Conservation (phyloP, 2,888 invertebrate species). For the Auanema freiburgensis region DNA sequence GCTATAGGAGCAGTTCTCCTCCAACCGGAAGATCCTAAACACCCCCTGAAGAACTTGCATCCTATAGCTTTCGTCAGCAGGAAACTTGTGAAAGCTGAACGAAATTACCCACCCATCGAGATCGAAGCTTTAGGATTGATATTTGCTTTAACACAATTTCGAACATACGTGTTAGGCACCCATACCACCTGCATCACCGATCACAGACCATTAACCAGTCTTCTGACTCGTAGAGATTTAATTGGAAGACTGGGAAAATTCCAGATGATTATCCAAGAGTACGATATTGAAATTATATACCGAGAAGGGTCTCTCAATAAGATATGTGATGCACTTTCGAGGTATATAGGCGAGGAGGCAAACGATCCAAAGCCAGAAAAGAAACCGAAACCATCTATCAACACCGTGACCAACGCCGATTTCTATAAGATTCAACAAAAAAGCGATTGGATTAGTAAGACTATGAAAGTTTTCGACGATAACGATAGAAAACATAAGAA, state of each 20-base stretch:
- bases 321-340: too few relatives aligned
- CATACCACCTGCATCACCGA: conserved; percentile 21
- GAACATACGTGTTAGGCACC: conserved; percentile 25
- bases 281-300: too few relatives aligned
- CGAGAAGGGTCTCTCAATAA: too few relatives aligned
- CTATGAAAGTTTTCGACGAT: background rate
- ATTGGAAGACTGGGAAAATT: conserved; percentile 24
- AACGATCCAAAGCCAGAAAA: conserved; percentile 2
- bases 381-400: background rate
- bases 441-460: conserved; percentile 7
- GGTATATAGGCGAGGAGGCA: conserved; percentile 8
- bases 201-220: conserved; percentile 22
- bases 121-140: conserved; percentile 27
- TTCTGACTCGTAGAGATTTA: conserved; percentile 23
- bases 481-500: conserved; percentile 1
- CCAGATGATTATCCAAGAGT: too few relatives aligned
- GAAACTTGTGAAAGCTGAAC: too few relatives aligned
- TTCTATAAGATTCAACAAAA: conserved; percentile 2
- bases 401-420: background rate
- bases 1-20: conserved; percentile 27
- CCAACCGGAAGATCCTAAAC: conserved; percentile 17
- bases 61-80: conserved; percentile 27
- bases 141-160: conserved; percentile 20
- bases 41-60: too few relatives aligned
- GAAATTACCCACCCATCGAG: conserved; percentile 28